Conservation (phyloP, 2,797 vertebrate genomes). For the Alosa sapidissima region DNA sequence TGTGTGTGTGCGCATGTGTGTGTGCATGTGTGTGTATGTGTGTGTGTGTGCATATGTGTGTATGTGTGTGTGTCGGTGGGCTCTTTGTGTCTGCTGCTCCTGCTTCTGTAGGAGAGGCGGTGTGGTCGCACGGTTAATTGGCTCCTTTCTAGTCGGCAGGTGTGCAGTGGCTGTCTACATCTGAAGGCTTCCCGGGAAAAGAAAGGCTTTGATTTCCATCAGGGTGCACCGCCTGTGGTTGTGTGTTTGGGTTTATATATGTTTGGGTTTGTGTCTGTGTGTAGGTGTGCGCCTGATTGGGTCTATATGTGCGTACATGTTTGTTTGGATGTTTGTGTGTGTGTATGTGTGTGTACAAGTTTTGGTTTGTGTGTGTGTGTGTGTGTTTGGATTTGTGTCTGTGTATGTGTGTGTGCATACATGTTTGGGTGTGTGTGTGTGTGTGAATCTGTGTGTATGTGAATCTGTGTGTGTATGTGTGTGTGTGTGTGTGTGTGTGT, state of each 20-base stretch:
- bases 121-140: conserved; percentile 30
- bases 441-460: conserved; percentile 23
- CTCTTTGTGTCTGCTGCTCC: background rate
- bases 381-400: background rate
- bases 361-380: conserved; percentile 26
- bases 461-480: conserved; percentile 44
- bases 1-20: conserved; percentile 1
- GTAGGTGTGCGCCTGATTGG: background rate
- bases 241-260: conserved; percentile 43
- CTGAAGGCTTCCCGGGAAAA: conserved; percentile 35
- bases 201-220: conserved; percentile 55
- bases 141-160: conserved; percentile 47
- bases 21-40: background rate
- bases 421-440: conserved; percentile 44
- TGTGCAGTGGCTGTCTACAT: conserved; percentile 41
- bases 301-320: background rate
- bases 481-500: conserved; percentile 44
- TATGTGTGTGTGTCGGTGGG: background rate
- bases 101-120: background rate
- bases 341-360: background rate
- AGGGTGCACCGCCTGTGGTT: conserved; percentile 39
- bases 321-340: background rate
- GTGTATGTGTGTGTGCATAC: conserved; percentile 37
- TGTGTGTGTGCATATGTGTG: too few species aligned
- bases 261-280: background rate